Conservation (phyloP, 2,888 invertebrate species). For the Reticulitermes lucifugus region DNA sequence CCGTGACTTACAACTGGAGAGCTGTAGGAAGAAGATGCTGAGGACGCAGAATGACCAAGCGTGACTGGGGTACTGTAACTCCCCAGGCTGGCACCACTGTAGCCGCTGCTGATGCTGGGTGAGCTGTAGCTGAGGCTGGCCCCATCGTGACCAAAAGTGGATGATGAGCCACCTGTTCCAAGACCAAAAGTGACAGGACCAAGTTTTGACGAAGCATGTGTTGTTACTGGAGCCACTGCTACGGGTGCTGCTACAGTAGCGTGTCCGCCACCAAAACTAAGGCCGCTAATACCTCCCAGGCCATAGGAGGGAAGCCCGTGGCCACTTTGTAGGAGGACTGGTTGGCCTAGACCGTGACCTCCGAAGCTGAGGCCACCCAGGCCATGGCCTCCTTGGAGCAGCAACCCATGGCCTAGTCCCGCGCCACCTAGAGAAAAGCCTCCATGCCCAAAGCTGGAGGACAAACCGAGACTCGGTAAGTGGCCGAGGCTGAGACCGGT, state of each 20-base stretch:
- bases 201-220: conserved; percentile 28
- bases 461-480: conserved; percentile 29
- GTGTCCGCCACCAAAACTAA: conserved; percentile 15
- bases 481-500: conserved; percentile 32
- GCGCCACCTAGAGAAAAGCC: background rate
- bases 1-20: conserved; percentile 21
- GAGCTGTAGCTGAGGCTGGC: conserved; percentile 20
- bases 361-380: conserved; percentile 28
- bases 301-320: conserved; percentile 28
- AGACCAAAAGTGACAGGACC: conserved; percentile 50
- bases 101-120: conserved; percentile 19
- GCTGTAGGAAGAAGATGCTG: conserved; percentile 40
- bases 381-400: background rate
- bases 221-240: background rate
- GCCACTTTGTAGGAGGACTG: conserved; percentile 26
- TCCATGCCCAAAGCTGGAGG: conserved; percentile 14
- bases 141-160: background rate
- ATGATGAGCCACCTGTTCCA: background rate
- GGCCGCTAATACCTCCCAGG: conserved; percentile 21
- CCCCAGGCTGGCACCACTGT: background rate
- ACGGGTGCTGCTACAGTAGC: conserved; percentile 11
- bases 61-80: conserved; percentile 12
- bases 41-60: background rate
- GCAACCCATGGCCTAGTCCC: conserved; percentile 23
- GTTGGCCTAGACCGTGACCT: conserved; percentile 41